Conservation (phyloP, 2,888 invertebrate genomes). For the Stomorhina lunata region DNA sequence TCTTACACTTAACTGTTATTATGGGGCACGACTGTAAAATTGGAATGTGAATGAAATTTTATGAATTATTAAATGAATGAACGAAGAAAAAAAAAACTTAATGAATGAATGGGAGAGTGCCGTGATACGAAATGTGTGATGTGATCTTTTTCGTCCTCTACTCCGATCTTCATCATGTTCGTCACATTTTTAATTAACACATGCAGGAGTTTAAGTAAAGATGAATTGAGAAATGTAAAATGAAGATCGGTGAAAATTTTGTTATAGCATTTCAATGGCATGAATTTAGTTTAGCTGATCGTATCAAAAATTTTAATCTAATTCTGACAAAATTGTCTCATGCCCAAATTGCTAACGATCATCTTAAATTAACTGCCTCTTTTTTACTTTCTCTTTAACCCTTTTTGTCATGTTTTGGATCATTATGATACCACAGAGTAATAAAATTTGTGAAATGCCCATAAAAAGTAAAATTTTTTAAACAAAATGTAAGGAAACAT, state of each 20-base stretch:
- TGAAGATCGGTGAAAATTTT: constrained; percentile 13
- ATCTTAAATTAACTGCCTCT: constrained; percentile 34
- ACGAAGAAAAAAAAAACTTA: not conserved
- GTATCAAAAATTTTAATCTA: too few species aligned
- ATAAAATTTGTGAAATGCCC: constrained; percentile 8
- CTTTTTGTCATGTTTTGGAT: constrained; percentile 18
- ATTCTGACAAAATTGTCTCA: too few species aligned
- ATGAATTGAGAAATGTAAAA: not conserved
- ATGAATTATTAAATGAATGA: not conserved
- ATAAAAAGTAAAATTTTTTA: not conserved
- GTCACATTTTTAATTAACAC: constrained; percentile 52
- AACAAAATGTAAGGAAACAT: not conserved
- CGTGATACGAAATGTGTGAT: constrained; percentile 44
- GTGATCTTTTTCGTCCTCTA: constrained; percentile 26
- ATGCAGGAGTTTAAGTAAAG: constrained; percentile 45
- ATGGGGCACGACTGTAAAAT: constrained; percentile 38
- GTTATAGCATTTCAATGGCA: constrained; percentile 59
- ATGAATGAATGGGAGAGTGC: not conserved
- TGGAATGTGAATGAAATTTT: constrained; percentile 33
- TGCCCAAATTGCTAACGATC: too few species aligned
- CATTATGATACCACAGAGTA: not conserved
- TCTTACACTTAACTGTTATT: constrained; percentile 41
- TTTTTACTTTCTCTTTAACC: constrained; percentile 57
- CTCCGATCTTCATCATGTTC: not conserved
- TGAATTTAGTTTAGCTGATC: constrained; percentile 52